phyloP scores from a whole-genome alignment of 2,888 invertebrate genomes.

The Torymus tubicola region DNA sequence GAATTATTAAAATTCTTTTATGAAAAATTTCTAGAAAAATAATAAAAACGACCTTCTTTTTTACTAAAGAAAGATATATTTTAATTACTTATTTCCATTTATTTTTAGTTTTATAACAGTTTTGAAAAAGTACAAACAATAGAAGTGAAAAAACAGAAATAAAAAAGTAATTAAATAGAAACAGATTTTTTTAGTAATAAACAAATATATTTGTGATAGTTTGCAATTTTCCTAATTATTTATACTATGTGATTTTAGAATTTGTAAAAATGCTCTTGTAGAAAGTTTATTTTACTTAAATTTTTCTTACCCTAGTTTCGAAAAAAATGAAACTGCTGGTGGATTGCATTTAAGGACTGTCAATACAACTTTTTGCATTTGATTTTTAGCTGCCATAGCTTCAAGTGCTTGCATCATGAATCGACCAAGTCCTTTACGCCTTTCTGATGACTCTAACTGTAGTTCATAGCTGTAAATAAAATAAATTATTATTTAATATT shows the following conservation, averaged over 20 bases:
- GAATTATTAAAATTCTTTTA: too few relatives aligned
- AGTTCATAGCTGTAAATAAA: slow-evolving; percentile 87
- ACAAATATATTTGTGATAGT: too few relatives aligned
- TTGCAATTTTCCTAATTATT: too few relatives aligned
- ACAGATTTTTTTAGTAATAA: too few relatives aligned
- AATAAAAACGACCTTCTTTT: neutral
- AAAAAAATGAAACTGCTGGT: slow-evolving; percentile 85
- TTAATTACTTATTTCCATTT: too few relatives aligned
- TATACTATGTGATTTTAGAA: too few relatives aligned
- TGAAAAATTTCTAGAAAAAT: neutral
- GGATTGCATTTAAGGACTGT: slow-evolving; percentile 90
- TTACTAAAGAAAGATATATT: neutral
- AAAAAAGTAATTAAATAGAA: too few relatives aligned
- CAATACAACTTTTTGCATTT: slow-evolving; percentile 88
- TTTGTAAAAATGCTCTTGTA: too few relatives aligned
- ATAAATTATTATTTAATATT: too few relatives aligned
- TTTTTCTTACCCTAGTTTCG: slow-evolving; percentile 82
- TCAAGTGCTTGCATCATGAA: slow-evolving; percentile 89
- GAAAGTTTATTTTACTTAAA: neutral
- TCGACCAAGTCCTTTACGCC: slow-evolving; percentile 89
- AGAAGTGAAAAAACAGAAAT: too few relatives aligned
- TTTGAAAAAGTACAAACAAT: too few relatives aligned
- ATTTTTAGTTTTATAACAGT: too few relatives aligned
- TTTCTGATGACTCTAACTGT: slow-evolving; percentile 84
- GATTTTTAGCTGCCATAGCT: slow-evolving; percentile 84